Evolutionary conservation across 2,888 invertebrate species (phyloP).

Genomic region (Tenthredo distinguenda): DNA sequence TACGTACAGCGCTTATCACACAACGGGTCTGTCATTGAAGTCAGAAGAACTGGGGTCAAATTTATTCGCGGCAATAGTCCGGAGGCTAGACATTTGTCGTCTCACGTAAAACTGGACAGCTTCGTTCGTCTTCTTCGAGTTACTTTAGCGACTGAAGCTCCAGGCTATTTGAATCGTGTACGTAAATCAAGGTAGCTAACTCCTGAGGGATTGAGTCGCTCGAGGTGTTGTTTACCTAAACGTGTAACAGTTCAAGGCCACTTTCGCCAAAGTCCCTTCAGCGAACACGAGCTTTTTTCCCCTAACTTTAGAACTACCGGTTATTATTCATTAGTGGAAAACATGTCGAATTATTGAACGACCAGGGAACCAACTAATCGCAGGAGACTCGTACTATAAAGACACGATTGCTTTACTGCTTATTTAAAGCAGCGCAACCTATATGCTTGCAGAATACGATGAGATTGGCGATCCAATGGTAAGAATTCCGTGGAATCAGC

Average conservation of each 20-base stretch:
- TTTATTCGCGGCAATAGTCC: slow-evolving; percentile 7
- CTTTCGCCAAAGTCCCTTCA: neutral
- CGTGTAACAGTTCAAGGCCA: slow-evolving; percentile 27
- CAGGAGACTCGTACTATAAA: neutral
- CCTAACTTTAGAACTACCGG: neutral
- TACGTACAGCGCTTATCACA: neutral
- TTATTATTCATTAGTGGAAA: neutral
- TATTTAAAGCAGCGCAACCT: neutral
- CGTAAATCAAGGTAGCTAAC: slow-evolving; percentile 25
- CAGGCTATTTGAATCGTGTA: slow-evolving; percentile 15
- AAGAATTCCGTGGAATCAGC: slow-evolving; percentile 15
- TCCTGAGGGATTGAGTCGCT: slow-evolving; percentile 6
- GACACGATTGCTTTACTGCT: neutral
- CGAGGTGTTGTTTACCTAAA: slow-evolving; percentile 23
- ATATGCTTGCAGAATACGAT: neutral
- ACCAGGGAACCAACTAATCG: neutral
- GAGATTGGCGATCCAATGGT: neutral
- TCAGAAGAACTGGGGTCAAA: neutral
- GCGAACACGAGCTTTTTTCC: neutral
- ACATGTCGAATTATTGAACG: neutral
- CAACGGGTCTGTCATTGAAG: neutral
- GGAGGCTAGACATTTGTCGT: slow-evolving; percentile 27
- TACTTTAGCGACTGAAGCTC: neutral
- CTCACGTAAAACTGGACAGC: slow-evolving; percentile 31
- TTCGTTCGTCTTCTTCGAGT: slow-evolving; percentile 40